Evolutionary conservation across 1,140 invertebrate species (phyloP).

Genomic region (Argopecten irradians): DNA sequence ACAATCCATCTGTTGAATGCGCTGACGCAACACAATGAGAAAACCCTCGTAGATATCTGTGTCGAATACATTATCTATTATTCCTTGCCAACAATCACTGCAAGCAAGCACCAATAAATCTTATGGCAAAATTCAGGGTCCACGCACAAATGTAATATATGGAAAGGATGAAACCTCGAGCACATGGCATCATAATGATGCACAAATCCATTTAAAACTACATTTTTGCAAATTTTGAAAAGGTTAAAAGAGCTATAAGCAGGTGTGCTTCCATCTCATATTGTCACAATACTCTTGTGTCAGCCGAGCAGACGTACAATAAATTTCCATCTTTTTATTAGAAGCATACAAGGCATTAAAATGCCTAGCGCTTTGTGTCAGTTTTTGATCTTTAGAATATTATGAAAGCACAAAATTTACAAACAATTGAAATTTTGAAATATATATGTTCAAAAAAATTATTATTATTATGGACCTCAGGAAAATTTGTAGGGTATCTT

Average conservation of each 20-base stretch:
- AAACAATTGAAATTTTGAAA: too few relatives aligned
- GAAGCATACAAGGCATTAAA: not conserved
- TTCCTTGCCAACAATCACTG: not conserved
- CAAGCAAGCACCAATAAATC: not conserved
- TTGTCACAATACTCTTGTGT: not conserved
- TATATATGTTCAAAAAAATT: too few relatives aligned
- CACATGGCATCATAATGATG: not conserved
- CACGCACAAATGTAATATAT: not conserved
- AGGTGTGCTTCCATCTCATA: not conserved
- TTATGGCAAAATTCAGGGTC: not conserved
- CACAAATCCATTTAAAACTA: constrained; percentile 1
- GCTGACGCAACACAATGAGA: constrained; percentile 14
- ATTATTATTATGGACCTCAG: too few relatives aligned
- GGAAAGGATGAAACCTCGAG: not conserved
- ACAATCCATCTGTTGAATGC: not conserved
- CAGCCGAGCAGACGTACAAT: not conserved
- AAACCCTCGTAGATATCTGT: not conserved
- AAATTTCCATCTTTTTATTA: not conserved
- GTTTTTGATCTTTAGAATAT: too few relatives aligned
- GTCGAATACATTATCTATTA: not conserved
- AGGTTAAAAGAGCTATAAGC: not conserved
- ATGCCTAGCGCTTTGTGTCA: too few relatives aligned
- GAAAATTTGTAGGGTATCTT: too few relatives aligned
- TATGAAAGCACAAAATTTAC: too few relatives aligned
- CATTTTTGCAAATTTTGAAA: not conserved